Evolutionary conservation across 1,140 invertebrate genomes (phyloP).

Genomic region (Parapsyche elsis): DNA sequence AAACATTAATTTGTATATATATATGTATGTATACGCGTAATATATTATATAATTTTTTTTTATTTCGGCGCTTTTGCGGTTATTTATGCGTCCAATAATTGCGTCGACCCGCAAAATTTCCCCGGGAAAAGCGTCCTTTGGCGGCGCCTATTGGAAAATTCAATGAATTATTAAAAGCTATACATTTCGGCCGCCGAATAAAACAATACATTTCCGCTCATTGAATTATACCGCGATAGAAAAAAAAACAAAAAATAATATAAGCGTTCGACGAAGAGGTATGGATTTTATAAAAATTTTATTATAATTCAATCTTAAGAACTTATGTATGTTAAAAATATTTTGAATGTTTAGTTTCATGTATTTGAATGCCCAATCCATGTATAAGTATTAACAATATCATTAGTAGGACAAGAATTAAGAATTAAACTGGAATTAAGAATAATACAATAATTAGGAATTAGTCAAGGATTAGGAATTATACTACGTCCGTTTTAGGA

Average conservation of each 20-base stretch:
- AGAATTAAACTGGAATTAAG: too few species aligned
- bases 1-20: not conserved
- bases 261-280: too few species aligned
- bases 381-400: too few species aligned
- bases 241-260: not conserved
- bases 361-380: too few species aligned
- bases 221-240: slow-evolving; percentile 16
- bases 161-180: slow-evolving; percentile 34
- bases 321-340: too few species aligned
- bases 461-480: too few species aligned
- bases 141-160: slow-evolving; percentile 14
- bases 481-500: too few species aligned
- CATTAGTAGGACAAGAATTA: too few species aligned
- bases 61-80: not conserved
- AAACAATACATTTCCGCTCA: slow-evolving; percentile 17
- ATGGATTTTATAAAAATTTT: too few species aligned
- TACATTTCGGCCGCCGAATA: not conserved
- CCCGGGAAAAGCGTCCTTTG: not conserved
- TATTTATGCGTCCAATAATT: slow-evolving; percentile 32
- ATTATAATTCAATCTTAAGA: too few species aligned
- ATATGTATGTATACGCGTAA: not conserved
- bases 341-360: too few species aligned
- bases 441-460: too few species aligned
- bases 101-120: slow-evolving; percentile 8
- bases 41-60: not conserved